Evolutionary conservation across 2,797 vertebrate genomes (phyloP).

Genomic region (Ceyx erithaca): DNA sequence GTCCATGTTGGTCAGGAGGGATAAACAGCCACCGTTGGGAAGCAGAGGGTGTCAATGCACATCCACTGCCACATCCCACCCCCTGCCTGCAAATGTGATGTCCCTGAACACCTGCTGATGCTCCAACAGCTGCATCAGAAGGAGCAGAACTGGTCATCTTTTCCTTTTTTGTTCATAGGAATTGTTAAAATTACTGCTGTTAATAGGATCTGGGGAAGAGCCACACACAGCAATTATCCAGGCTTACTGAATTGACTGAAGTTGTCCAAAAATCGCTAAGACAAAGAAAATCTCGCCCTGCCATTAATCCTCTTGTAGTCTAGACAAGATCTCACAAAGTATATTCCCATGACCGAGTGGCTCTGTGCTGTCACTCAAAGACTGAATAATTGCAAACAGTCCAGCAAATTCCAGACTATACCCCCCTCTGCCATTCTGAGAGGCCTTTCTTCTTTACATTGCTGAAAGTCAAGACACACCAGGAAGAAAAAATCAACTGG

Average conservation of each 20-base stretch:
- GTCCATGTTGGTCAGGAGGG: fast-evolving
- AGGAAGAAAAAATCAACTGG: neutral
- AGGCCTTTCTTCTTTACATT: neutral
- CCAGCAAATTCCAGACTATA: neutral
- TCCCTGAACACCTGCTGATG: neutral
- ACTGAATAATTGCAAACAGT: neutral
- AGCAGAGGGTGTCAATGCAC: neutral
- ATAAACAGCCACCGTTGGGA: neutral
- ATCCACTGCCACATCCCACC: neutral
- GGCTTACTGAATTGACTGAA: neutral
- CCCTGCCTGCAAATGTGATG: fast-evolving
- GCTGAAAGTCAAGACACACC: neutral
- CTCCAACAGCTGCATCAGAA: neutral
- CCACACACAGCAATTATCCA: neutral
- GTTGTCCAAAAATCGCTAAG: slow-evolving; percentile 19
- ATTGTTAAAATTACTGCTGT: neutral
- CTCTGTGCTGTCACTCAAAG: neutral
- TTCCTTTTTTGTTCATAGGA: neutral
- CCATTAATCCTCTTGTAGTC: neutral
- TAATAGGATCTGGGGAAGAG: neutral
- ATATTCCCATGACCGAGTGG: neutral
- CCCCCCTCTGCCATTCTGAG: neutral
- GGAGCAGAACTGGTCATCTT: neutral
- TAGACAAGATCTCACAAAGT: neutral
- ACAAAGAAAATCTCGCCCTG: slow-evolving; percentile 14